These are phyloP conservation scores for Hymenochirus boettgeri DNA, from an alignment of 2,113 vertebrate genomes.

Conservation along the genomic window DNA sequence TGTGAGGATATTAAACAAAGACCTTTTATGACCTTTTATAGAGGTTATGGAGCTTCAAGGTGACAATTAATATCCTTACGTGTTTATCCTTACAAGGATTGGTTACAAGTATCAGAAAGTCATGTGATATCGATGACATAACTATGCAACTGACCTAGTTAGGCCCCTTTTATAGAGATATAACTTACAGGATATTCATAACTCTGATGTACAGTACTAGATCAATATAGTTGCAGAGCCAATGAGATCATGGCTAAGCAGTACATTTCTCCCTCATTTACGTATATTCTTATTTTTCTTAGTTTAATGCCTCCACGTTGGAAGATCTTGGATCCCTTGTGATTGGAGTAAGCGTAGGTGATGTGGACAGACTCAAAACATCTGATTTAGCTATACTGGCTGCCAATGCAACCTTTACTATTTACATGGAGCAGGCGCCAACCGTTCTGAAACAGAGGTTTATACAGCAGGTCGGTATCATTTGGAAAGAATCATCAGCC, in stretches of 20 bases:
- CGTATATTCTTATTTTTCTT: background rate
- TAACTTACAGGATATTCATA: too few relatives aligned
- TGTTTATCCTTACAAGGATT: too few relatives aligned
- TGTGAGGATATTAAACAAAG: background rate
- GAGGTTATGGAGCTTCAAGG: too few relatives aligned
- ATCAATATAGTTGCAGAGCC: too few relatives aligned
- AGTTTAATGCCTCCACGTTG: conserved; percentile 25
- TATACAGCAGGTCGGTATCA: conserved; percentile 22
- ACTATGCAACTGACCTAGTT: too few relatives aligned
- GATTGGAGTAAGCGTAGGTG: conserved; percentile 2
- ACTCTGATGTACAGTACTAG: too few relatives aligned
- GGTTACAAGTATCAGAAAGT: too few relatives aligned
- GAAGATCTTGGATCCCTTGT: conserved; percentile 14
- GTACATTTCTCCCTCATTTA: background rate
- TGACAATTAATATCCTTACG: too few relatives aligned
- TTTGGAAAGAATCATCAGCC: background rate
- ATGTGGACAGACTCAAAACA: background rate
- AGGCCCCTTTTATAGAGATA: too few relatives aligned
- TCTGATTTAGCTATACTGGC: conserved; percentile 2
- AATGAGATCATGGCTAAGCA: too few relatives aligned
- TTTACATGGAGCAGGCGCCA: conserved; percentile 7
- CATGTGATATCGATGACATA: too few relatives aligned
- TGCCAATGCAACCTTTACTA: conserved; percentile 6
- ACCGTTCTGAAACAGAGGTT: conserved; percentile 18
- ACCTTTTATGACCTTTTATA: background rate